Evolutionary conservation across 1,140 invertebrate species (phyloP), one percentile per base, ranked within the genome.

Genomic region (Diuraphis noxia): DNA sequence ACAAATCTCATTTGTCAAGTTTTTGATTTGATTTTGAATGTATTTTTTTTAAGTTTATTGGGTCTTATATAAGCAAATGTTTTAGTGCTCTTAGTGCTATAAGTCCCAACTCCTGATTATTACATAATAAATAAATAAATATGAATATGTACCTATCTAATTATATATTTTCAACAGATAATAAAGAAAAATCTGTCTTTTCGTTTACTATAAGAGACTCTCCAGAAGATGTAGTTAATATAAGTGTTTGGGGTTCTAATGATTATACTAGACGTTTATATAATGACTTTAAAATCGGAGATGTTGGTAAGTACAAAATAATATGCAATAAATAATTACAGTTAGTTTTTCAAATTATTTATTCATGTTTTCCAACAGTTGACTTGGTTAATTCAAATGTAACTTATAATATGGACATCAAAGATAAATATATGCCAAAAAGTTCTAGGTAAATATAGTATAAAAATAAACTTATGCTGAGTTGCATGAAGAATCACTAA

Each of bases 191-290:
- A 92, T 95, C 94, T 10, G 96, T 97, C 43, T 96, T 95, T 95
- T 95, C 95, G 91, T 96, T 96, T 93, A 96, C 96, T 4, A 91
- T 97, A 19, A 94, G 96, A 86, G 96, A 96, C 94, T 96, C 96
- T 10, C 93, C 95, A 19, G 93, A 95, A 10, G 95, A 96, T 93
- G 95, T 95, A n/a, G 96, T 96, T 77, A 96, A 97, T 93, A 94
- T 95, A 4, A 95, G 96, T 34, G 95, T 95, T 91, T 97, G 96
- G 96, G 96, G 96, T 23, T 94, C 94, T 43, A 93, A 94, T 72
- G 95, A 95, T 92, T 96, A 94, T 92, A 94, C 96, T 10, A 94
- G 94, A 40, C 94, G 94, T 91, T 93, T 95, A 85, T 94, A 95
- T 92, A 94, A 95, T 91, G 94, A 93, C 92, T 96, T 95, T 93